Evolutionary conservation across 1,140 invertebrate genomes (phyloP).

Genomic region (Bombyx mori): ASM3026992v2 NC_085123.1:9076501-9077000

Average conservation of each 20-base stretch:
- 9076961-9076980: too few species aligned
- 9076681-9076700: conserved; percentile 47
- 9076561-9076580: conserved; percentile 65
- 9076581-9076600: conserved; percentile 55
- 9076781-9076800: too few species aligned
- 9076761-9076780: background rate
- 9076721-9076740: conserved; percentile 16
- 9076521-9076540: conserved; percentile 20
- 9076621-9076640: conserved; percentile 60
- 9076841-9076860: too few species aligned
- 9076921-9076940: too few species aligned
- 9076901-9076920: too few species aligned
- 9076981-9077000: too few species aligned
- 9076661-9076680: conserved; percentile 31
- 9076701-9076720: conserved; percentile 30
- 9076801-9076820: too few species aligned
- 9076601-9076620: conserved; percentile 64
- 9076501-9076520: too few species aligned
- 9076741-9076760: conserved; percentile 13
- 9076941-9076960: too few species aligned
- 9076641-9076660: conserved; percentile 55
- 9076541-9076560: conserved; percentile 48
- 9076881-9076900: too few species aligned
- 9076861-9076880: too few species aligned
- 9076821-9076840: too few species aligned